Base-by-base conservation (phyloP, 2,113 vertebrate species). In the Eupsittula cactorum region DNA sequence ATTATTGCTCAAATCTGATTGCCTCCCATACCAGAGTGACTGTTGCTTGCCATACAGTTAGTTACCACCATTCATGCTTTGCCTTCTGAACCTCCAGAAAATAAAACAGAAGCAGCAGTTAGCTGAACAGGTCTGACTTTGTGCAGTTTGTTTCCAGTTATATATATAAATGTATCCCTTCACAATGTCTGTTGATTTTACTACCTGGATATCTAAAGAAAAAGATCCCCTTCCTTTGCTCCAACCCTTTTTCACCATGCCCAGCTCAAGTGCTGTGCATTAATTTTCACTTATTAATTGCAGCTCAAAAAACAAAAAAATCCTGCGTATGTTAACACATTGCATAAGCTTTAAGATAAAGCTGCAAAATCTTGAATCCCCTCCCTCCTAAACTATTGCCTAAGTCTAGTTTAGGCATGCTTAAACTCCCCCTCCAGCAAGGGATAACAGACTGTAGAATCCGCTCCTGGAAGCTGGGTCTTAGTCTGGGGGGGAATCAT, bases 81-180 rank as follows among this genome's bases (percentile, higher is more conserved):
- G 85, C 68, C 86, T 90, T 82, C 44, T 92, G 64, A 86, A 93
- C 70, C 67, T 78, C 95, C 79, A 73, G 86, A 82, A 97, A 97
- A 96, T 97, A 97, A 98, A 96, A 77, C 89, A 97, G 78, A 96
- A 88, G 88, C 57, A 93, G 86, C 70, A 27, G 41, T 68, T 53
- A 88, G 53, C 73, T n/a, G 44, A 92, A 35, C 35, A 62, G 8
- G 11, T 71, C 65, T 88, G n/a, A 65, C 42, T 63, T 80, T 59
- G 63, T 71, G 78, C 21, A n/a, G 13, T 89, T 74, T 85, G 49
- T 77, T 94, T 91, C 52, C 71, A 68, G 47, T 37, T 49, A 74
- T 2, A 2, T 5, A 35, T 2, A 62, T 17, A 70, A 78, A 55
- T 5, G 4, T 12, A 59, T 59, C 42, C 18, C n/a, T 70, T 81